Evolutionary conservation across 1,140 invertebrate genomes (phyloP), one percentile per base, ranked within the genome.

Genomic region (Caenorhabditis latens): DNA sequence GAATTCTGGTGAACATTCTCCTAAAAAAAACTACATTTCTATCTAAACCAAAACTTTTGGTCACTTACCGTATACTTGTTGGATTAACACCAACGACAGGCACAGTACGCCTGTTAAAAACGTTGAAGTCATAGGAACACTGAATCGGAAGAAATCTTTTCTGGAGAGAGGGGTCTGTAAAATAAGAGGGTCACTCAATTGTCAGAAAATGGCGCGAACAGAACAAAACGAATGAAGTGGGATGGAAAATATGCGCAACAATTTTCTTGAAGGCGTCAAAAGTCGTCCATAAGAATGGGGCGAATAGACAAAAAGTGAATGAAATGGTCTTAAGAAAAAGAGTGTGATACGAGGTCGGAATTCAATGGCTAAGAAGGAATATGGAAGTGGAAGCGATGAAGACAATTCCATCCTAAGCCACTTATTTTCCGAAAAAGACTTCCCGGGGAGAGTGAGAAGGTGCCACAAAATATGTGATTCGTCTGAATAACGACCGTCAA

Each of bases 1-100:
- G 43, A 83, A 86, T 65, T 86, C 75, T 14, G 65, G 86, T 14
- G 57, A 58, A 67, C 86, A 86, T 13, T 86, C 84, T 43, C 67
- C 84, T 58, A 24, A 7, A 79, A 75, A 32, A 50, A 53, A 50
- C 50, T 5, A 24, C 21, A 79, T 1, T 42, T 53, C 3, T 21
- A 7, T 0, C 32, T 11, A 48, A 50, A 50, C 2, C 0, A 46
- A 50, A 9, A 79, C 11, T 2, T 32, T 40, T 58, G 16, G 7
- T 11, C 6, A 19, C 71, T 11, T 79, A 79, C 71, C 71, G 71
- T 79, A 79, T 50, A 79, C 71, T 8, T 79, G 71, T 79, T 79
- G 71, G 46, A 71, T 71, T 46, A 79, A 50, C 46, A 79, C 71
- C 71, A 50, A 79, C 71, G 19, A n/a, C 71, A 79, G 71, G 71